Evolutionary conservation across 2,888 invertebrate genomes (phyloP), one percentile per base, ranked within the genome.

Genomic region (Exephanes ischioxanthus): DNA sequence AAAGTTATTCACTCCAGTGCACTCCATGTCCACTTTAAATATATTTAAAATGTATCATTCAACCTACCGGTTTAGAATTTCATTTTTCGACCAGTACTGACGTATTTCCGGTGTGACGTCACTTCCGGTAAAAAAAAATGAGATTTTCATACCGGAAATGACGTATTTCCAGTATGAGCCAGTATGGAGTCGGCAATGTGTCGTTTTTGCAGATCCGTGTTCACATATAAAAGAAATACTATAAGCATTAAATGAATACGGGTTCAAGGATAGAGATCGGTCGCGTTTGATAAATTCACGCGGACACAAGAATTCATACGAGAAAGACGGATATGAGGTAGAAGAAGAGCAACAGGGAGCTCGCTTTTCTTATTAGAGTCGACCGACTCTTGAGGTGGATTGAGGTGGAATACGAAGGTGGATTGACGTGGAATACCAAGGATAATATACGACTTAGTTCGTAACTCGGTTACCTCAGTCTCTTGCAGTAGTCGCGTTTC

Each of bases 381-480:
- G 58, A 78, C 78, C 73, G 73, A 70, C 53, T 61, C 77, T 68
- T 68, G 68, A 80, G 22, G 26, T 16, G 14, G 53, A 19, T 53
- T 11, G 41, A 19, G 19, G 11, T 19, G 30, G 63, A 9, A 51
- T 33, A 7, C 33, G 33, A 11, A 41, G 41, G 41, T 41, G 41
- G 11, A 41, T 41, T 41, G 11, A 41, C 11, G 41, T 11, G 41
- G 3, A 48, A 76, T 48, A 71, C 48, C 22, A 77, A 70, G 6
- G 71, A 78, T 73, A 75, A 66, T 78, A 71, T 22, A 58, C 16
- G 19, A 33, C 30, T 55, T 16, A 16, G 63, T 80, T 73, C 71
- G 80, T 85, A 80, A 85, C 80, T 80, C 80, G 61, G 19, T 68
- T 76, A 68, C 83, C 66, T 85, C 85, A 73, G 76, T 83, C 80